These are phyloP conservation scores for Parauchenoglanis punctatus DNA, from an alignment of 2,797 vertebrate species.

Conservation along the genomic window DNA sequence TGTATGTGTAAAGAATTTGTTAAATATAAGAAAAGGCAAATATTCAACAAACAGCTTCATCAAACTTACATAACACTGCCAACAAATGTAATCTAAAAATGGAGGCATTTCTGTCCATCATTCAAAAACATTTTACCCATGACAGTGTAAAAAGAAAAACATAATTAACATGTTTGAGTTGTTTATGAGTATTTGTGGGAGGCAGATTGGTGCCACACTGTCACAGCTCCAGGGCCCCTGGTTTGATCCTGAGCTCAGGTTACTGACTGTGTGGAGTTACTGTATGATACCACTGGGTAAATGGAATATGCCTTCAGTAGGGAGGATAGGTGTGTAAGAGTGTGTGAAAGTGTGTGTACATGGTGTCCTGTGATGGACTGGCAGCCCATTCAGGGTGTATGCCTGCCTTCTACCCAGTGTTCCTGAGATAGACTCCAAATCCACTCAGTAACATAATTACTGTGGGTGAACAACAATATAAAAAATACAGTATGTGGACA, in stretches of 20 bases:
- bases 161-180: neutral
- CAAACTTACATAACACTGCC: neutral
- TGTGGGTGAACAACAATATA: neutral
- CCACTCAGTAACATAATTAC: neutral
- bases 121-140: neutral
- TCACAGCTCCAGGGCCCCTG: neutral
- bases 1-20: neutral
- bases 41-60: neutral
- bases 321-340: neutral
- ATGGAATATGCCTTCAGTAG: neutral
- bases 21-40: neutral
- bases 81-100: neutral
- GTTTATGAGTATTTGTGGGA: neutral
- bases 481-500: too few relatives aligned
- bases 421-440: neutral
- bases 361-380: too few relatives aligned
- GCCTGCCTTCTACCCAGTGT: too few relatives aligned
- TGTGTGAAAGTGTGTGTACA: too few relatives aligned
- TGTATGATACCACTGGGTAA: neutral
- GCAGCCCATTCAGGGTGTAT: too few relatives aligned
- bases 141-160: neutral
- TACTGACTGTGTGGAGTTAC: neutral
- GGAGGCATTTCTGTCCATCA: neutral
- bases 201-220: neutral
- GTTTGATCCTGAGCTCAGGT: neutral